Percentiles rank a stretch among this genome's conserved stretches.
Conservation (phyloP, 1,140 invertebrate genomes). For the Pseudachorutes palmiensis region DNA sequence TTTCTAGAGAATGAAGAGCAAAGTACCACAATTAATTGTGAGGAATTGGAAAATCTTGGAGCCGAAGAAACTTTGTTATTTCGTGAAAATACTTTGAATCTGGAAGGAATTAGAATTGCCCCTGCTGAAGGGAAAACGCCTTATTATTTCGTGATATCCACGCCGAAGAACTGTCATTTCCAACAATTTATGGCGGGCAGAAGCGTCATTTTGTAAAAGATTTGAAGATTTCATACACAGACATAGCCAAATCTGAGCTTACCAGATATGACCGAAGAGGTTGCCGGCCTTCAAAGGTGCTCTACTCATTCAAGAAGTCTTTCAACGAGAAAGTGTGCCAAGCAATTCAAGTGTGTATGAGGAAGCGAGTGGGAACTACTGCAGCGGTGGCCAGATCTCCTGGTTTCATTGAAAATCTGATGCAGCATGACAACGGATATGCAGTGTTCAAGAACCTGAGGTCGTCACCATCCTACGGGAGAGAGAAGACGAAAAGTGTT, state of each 20-base stretch:
- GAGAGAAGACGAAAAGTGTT: conserved; percentile 12
- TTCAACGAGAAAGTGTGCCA: background rate
- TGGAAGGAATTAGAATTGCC: conserved; percentile 1
- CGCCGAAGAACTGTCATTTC: background rate
- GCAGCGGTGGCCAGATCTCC: background rate
- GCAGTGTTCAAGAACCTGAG: conserved; percentile 38
- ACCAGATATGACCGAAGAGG: background rate
- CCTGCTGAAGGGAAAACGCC: conserved; percentile 4
- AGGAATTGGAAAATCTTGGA: background rate
- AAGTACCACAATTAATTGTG: too few species aligned
- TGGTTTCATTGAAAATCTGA: background rate
- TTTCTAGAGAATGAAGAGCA: background rate
- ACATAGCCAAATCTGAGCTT: background rate
- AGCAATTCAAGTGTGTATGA: background rate
- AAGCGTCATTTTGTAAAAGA: background rate
- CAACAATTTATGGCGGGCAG: conserved; percentile 7
- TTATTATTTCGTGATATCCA: background rate
- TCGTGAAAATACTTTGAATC: background rate
- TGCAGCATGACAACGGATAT: conserved; percentile 17
- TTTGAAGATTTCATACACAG: background rate
- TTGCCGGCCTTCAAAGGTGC: background rate
- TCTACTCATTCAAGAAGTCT: background rate
- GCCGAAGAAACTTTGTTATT: conserved; percentile 11
- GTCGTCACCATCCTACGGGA: conserved; percentile 37
- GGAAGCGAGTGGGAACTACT: background rate